These are phyloP conservation scores for Eudyptes chrysolophus DNA, from an alignment of 2,113 vertebrate genomes.

Conservation along the genomic window DNA sequence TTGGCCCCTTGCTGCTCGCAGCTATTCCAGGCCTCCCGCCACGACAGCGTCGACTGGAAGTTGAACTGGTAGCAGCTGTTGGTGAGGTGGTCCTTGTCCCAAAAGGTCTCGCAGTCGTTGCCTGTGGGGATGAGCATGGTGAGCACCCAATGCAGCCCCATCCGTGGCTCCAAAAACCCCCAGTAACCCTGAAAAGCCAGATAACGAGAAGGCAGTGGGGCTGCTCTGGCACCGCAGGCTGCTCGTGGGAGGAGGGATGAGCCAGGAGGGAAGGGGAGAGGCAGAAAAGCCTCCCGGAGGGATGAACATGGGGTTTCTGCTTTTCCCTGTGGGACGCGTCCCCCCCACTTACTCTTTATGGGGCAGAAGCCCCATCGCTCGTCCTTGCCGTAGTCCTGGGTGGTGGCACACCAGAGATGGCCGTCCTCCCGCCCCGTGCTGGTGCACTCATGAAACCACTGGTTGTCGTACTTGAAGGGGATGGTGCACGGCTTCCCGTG, in stretches of 20 bases:
- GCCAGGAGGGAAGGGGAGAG: background rate
- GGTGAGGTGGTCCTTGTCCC: constrained; percentile 93
- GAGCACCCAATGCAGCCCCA: background rate
- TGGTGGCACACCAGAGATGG: constrained; percentile 96
- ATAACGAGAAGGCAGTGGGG: background rate
- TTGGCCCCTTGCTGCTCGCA: constrained; percentile 94
- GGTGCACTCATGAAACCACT: constrained; percentile 95
- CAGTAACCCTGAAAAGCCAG: background rate
- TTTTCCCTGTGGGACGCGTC: fast-evolving
- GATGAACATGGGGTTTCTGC: fast-evolving
- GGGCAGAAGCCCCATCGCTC: constrained; percentile 98
- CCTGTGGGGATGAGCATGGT: constrained; percentile 1
- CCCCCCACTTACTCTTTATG: constrained; percentile 85
- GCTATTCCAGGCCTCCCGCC: constrained; percentile 92
- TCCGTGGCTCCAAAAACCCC: fast-evolving
- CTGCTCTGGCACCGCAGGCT: background rate
- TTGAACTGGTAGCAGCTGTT: constrained; percentile 99
- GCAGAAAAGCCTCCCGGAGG: background rate
- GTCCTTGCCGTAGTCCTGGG: constrained; percentile 91
- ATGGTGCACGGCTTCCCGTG: constrained; percentile 92
- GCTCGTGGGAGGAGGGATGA: fast-evolving
- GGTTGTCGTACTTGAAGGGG: constrained; percentile 93
- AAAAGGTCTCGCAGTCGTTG: constrained; percentile 92
- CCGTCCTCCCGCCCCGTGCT: constrained; percentile 90
- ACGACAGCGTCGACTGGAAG: constrained; percentile 92